Conservation (phyloP, 2,888 invertebrate genomes). For the Ormyrus labotus region DNA sequence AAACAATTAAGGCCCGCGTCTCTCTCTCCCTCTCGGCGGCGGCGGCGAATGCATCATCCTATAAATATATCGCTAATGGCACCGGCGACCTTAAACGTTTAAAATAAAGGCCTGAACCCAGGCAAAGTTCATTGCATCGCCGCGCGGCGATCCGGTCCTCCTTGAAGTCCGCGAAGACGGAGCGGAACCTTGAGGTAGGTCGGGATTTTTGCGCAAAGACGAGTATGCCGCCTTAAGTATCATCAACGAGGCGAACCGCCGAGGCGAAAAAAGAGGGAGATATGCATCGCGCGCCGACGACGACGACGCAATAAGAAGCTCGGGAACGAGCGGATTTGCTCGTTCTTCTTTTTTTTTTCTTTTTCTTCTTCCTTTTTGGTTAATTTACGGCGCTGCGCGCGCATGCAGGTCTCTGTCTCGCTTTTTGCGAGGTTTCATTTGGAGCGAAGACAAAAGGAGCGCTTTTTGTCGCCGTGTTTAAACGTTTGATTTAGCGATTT, state of each 20-base stretch:
- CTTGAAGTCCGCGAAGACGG: slow-evolving; percentile 38
- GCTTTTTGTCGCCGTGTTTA: no score
- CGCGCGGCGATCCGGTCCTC: slow-evolving; percentile 46
- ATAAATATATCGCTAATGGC: slow-evolving; percentile 47
- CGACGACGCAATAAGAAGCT: no score
- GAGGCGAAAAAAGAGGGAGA: neutral
- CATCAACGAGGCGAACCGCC: neutral
- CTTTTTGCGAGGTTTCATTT: no score
- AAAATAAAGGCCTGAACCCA: slow-evolving; percentile 41
- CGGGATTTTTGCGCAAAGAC: slow-evolving; percentile 47
- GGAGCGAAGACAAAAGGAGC: no score
- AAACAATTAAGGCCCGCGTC: slow-evolving; percentile 38
- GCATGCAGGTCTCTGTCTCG: no score
- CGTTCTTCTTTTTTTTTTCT: no score
- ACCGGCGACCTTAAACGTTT: slow-evolving; percentile 46
- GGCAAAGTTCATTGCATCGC: slow-evolving; percentile 41
- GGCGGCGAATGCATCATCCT: slow-evolving; percentile 24
- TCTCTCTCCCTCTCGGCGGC: neutral
- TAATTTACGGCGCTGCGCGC: no score
- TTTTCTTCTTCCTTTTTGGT: no score
- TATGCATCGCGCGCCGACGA: neutral
- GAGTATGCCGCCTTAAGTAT: slow-evolving; percentile 15
- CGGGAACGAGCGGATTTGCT: no score
- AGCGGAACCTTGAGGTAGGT: slow-evolving; percentile 62
- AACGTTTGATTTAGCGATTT: no score